These are phyloP conservation scores for Ferdinandea cuprea DNA, from an alignment of 2,888 invertebrate genomes.

Conservation along the genomic window DNA sequence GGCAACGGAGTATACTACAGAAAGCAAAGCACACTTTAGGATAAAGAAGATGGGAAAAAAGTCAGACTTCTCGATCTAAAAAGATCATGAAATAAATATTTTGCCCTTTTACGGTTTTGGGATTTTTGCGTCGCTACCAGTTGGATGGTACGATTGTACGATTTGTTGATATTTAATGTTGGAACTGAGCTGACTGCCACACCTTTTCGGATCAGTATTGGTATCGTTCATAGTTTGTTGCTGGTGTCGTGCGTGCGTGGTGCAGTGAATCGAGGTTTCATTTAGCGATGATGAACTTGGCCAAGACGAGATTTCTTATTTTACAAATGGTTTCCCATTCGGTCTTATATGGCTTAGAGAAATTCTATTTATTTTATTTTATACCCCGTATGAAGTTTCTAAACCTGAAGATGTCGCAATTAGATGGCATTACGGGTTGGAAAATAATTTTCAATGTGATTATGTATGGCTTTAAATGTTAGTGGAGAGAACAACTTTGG, in stretches of 20 bases:
- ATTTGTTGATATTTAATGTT: constrained; percentile 37
- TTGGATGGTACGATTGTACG: constrained; percentile 21
- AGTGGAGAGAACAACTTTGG: too few species aligned
- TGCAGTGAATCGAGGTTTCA: constrained; percentile 52
- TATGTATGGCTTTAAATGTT: too few species aligned
- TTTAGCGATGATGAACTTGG: constrained; percentile 58
- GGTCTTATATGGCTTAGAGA: constrained; percentile 56
- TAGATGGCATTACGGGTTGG: constrained; percentile 47
- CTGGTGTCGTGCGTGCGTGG: constrained; percentile 20
- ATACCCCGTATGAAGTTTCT: not conserved
- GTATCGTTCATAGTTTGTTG: constrained; percentile 11
- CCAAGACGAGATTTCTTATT: constrained; percentile 54
- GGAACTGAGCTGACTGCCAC: constrained; percentile 66
- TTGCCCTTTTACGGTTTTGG: constrained; percentile 68
- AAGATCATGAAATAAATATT: constrained; percentile 70
- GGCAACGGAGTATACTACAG: constrained; percentile 1
- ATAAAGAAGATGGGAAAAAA: constrained; percentile 6
- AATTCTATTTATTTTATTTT: constrained; percentile 37
- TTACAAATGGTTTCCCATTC: constrained; percentile 27
- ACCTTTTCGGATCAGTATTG: constrained; percentile 57
- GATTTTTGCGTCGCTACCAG: constrained; percentile 56
- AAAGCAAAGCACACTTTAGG: constrained; percentile 12
- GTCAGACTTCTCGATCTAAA: constrained; percentile 32
- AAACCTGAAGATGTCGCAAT: constrained; percentile 45
- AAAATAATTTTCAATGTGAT: constrained; percentile 17